phyloP scores from a whole-genome alignment of 2,888 invertebrate species.

The Luffia ferchaultella region DNA sequence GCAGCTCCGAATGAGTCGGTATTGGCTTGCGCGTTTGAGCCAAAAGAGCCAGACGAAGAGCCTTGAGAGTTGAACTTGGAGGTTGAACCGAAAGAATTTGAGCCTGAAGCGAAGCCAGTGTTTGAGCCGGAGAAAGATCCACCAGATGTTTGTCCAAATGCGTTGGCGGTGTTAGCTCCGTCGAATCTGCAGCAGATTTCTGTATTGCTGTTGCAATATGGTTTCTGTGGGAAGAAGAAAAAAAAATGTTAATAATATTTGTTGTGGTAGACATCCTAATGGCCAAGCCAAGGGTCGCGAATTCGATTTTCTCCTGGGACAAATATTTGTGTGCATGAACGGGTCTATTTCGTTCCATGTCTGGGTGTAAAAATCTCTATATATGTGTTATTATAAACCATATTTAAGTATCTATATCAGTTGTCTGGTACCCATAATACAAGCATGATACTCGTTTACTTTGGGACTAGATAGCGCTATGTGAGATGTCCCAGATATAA shows the following conservation, averaged over 20 bases:
- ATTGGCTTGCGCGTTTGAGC: conserved; percentile 8
- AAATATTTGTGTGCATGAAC: too few species aligned
- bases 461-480: too few species aligned
- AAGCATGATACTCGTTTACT: too few species aligned
- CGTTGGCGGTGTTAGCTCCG: neutral
- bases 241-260: neutral
- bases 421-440: too few species aligned
- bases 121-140: neutral
- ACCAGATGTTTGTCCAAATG: neutral
- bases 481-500: too few species aligned
- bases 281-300: too few species aligned
- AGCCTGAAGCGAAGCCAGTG: neutral
- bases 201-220: conserved; percentile 49
- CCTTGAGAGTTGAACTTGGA: conserved; percentile 11
- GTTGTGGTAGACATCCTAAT: neutral
- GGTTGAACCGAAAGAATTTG: neutral
- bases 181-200: conserved; percentile 57
- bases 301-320: too few species aligned
- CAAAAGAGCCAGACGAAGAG: conserved; percentile 15
- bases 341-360: too few species aligned
- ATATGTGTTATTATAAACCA: too few species aligned
- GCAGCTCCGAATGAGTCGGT: conserved; percentile 4
- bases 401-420: too few species aligned
- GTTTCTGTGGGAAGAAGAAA: conserved; percentile 42
- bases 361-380: too few species aligned